Evolutionary conservation across 2,888 invertebrate genomes (phyloP).

Genomic region (Thera obeliscata): DNA sequence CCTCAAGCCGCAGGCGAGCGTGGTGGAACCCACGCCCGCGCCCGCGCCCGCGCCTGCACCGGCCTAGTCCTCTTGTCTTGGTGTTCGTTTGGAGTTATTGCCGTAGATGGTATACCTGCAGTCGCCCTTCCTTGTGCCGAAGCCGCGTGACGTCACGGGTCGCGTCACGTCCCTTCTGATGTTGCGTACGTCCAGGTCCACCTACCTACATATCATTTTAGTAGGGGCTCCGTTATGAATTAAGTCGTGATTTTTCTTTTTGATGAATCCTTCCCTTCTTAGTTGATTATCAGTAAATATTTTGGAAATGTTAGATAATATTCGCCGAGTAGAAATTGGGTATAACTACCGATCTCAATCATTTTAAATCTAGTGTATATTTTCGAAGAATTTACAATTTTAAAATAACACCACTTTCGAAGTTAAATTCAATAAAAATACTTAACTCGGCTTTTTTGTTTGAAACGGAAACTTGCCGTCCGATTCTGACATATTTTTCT

Average conservation of each 20-base stretch:
- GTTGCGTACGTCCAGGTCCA: not conserved
- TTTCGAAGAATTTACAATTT: slow-evolving; percentile 7
- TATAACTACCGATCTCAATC: not conserved
- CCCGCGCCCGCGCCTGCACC: too few species aligned
- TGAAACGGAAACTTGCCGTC: too few species aligned
- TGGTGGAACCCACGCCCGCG: slow-evolving; percentile 71
- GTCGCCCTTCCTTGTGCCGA: not conserved
- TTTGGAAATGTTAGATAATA: slow-evolving; percentile 1
- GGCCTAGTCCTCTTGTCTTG: not conserved
- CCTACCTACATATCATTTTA: slow-evolving; percentile 14
- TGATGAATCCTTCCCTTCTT: not conserved
- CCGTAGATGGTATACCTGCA: not conserved
- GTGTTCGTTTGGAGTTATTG: not conserved
- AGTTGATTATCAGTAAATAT: not conserved
- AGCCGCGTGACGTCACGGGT: not conserved
- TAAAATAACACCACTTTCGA: not conserved
- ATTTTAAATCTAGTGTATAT: slow-evolving; percentile 1
- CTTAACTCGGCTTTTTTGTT: too few species aligned
- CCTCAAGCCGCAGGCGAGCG: slow-evolving; percentile 70
- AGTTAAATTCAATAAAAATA: too few species aligned
- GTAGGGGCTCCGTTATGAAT: not conserved
- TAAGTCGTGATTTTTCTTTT: not conserved
- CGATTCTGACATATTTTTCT: too few species aligned
- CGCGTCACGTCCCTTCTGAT: not conserved
- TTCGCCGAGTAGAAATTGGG: not conserved